Conservation (phyloP, 2,113 vertebrate species). For the Notarius lentiginosus region DNA sequence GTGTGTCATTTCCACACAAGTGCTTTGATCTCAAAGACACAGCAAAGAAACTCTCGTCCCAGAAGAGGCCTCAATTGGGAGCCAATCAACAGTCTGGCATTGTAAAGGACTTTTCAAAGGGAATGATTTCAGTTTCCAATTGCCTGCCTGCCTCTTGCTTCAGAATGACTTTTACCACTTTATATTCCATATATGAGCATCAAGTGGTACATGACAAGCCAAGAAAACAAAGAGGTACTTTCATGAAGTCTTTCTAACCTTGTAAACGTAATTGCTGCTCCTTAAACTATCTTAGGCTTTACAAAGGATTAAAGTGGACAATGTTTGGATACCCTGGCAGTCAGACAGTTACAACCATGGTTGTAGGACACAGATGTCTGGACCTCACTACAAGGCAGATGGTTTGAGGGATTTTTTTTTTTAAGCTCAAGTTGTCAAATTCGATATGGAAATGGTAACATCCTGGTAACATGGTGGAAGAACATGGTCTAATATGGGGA, state of each 20-base stretch:
- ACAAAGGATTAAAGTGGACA: neutral
- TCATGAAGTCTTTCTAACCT: neutral
- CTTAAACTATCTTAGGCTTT: slow-evolving; percentile 34
- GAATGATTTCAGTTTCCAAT: slow-evolving; percentile 46
- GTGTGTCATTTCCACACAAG: slow-evolving; percentile 9
- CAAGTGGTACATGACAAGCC: slow-evolving; percentile 49
- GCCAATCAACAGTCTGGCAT: slow-evolving; percentile 58
- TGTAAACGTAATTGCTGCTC: slow-evolving; percentile 53
- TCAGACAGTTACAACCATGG: neutral
- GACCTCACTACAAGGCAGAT: neutral
- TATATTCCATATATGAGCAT: slow-evolving; percentile 44
- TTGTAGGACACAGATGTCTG: neutral
- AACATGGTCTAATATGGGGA: neutral
- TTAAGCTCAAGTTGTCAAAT: neutral
- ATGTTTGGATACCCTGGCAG: neutral
- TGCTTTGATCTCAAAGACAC: slow-evolving; percentile 33
- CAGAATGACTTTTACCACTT: slow-evolving; percentile 35
- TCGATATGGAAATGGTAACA: neutral
- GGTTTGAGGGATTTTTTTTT: neutral
- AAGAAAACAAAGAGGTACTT: slow-evolving; percentile 25
- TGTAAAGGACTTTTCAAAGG: slow-evolving; percentile 50
- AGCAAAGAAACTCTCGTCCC: slow-evolving; percentile 30
- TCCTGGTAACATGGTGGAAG: neutral
- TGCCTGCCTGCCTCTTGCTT: slow-evolving; percentile 47
- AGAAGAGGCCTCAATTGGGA: slow-evolving; percentile 51